Evolutionary conservation across 2,113 vertebrate species (phyloP).

Genomic region (Nycticebus coucang): DNA sequence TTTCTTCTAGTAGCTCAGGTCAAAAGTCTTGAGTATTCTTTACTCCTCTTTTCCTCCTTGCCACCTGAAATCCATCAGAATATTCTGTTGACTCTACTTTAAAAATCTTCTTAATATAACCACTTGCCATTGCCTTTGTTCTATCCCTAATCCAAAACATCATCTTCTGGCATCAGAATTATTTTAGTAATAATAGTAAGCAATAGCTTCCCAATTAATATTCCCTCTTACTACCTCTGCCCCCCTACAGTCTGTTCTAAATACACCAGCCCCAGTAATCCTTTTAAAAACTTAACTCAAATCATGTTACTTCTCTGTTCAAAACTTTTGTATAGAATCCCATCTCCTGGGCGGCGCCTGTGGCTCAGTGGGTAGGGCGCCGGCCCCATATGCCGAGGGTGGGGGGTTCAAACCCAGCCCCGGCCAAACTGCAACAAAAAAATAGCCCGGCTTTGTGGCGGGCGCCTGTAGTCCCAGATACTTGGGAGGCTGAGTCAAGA

Average conservation of each 20-base stretch:
- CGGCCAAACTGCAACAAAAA: too few relatives aligned
- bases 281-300: neutral
- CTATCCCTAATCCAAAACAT: neutral
- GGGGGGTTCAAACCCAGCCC: too few relatives aligned
- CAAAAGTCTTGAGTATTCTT: neutral
- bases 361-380: too few relatives aligned
- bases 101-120: neutral
- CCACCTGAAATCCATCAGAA: neutral
- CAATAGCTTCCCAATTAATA: neutral
- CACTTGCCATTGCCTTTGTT: neutral
- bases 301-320: neutral
- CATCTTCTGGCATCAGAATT: neutral
- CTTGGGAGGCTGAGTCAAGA: too few relatives aligned
- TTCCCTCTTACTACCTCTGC: neutral
- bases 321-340: neutral
- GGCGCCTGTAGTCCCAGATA: too few relatives aligned
- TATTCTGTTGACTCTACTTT: neutral
- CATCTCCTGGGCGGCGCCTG: too few relatives aligned
- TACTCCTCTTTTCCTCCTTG: neutral
- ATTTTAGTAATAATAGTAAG: neutral
- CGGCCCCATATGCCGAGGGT: too few relatives aligned
- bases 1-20: neutral
- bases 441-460: too few relatives aligned
- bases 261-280: neutral
- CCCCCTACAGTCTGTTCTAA: neutral